Base-by-base conservation (phyloP, 2,888 invertebrate species). In the Tiliacea citrago region DNA sequence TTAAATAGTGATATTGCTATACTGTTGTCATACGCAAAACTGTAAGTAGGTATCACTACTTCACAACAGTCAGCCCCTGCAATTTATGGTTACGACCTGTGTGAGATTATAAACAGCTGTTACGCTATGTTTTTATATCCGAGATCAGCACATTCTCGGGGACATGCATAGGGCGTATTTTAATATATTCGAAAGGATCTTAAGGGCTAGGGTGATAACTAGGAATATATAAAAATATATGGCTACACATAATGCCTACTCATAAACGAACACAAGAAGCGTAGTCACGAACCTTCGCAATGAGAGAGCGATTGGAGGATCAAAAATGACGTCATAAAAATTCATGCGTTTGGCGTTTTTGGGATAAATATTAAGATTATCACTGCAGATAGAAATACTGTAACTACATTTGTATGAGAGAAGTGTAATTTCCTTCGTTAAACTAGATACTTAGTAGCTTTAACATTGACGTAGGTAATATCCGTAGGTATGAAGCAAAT, bases 71-170 rank as follows among this genome's bases (percentile, higher is more conserved):
- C 63, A 4, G 51, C 62, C 68, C 69, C 73, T 78, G 79, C 74
- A 72, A 82, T 72, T 85, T 85, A 85, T 77, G 83, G 79, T 75
- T 72, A 83, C 72, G 83, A 69, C 53, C 67, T 77, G 71, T 68
- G 74, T 68, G 72, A 85, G 85, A 83, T 83, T 83, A 83, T 69
- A 83, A 82, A 61, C 83, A 83, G 79, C 85, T 83, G 83, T 85
- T 75, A 74, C 85, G 74, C 53, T 78, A 78, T 82, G 78, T 82
- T 83, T 82, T 85, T 85, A 82, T 82, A 74, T 60, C 74, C 79
- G 68, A 67, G 74, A 85, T 82, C 83, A 82, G 85, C 83, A 78
- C 62, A 82, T 75, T 82, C n/a, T 78, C 68, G 57, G 86, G 58
- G 60, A 85, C 78, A 78, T 68, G 69, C 68, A 63, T 67, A 74